Conservation (phyloP, 2,797 vertebrate species). For the Molothrus aeneus region DNA sequence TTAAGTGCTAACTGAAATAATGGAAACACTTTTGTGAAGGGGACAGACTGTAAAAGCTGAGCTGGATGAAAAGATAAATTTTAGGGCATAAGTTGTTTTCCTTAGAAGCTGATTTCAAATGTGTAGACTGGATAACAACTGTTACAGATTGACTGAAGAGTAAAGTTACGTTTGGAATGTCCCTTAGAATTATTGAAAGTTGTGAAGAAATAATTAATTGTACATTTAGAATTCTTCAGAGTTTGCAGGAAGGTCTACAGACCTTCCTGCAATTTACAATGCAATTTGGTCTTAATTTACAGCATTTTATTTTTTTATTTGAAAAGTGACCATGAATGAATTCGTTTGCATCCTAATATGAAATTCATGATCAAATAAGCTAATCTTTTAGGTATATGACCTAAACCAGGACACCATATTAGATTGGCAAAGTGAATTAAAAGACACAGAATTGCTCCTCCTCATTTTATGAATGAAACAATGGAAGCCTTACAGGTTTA, state of each 20-base stretch:
- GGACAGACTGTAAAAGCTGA: neutral
- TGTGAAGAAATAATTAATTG: neutral
- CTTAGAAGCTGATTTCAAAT: neutral
- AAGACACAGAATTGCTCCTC: neutral
- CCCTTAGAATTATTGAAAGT: neutral
- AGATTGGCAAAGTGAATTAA: neutral
- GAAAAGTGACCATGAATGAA: neutral
- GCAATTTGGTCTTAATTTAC: neutral
- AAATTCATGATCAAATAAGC: neutral
- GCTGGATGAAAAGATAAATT: neutral
- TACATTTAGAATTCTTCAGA: neutral
- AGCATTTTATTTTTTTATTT: neutral
- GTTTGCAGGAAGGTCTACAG: neutral
- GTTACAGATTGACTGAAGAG: neutral
- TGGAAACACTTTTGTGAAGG: neutral
- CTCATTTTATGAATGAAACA: neutral
- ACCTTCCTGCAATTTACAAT: neutral
- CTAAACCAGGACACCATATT: neutral
- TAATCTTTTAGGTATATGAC: neutral
- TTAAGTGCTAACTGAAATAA: neutral
- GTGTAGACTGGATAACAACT: neutral
- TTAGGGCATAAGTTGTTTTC: neutral
- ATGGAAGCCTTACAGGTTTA: neutral
- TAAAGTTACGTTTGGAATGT: neutral
- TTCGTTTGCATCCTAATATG: neutral